Base-by-base conservation (phyloP, 2,888 invertebrate genomes). In the Cinara cedri region DNA sequence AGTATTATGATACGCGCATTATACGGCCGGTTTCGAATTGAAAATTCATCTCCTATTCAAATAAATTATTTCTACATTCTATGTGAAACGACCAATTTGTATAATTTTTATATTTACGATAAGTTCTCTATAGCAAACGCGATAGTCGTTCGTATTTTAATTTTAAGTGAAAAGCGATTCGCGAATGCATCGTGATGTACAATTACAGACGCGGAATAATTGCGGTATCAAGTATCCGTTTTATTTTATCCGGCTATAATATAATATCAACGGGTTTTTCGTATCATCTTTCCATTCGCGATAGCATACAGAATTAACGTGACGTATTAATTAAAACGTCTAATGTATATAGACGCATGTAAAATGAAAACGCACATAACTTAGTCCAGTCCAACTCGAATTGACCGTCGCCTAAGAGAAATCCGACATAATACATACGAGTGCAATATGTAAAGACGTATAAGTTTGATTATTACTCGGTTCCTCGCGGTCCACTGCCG, bases 281-380 rank as follows among this genome's bases (percentile, higher is more conserved):
- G 68, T 51, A 70, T 70, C 26, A 19, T 54, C 34, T 70, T 70
- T 54, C 68, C 51, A 54, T 70, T n/a, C 51, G 34, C 34, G n/a
- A 68, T 51, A 68, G 21, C 68, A n/a, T 26, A 24, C n/a, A n/a
- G 34, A 70, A 54, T 19, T 34, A 54, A 34, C 19, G 6, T 19
- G 34, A 34, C 19, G n/a, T 63, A 34, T 42, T 19, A 63, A 42
- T 11, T 34, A 42, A 34, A 42, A 11, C 42, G 0, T 63, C 11
- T 16, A n/a, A 16, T 13, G 34, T 42, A 34, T 42, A 34, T 62
- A 62, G 26, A n/a, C 10, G 26, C n/a, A n/a, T 34, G 14, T 63
- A n/a, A 63, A 63, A 63, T 19, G 42, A 63, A 63, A 63, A 63
- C 19, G 11, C 11, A 34, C 34, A 34, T 34, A 34, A 34, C 34